A percentile compares a stretch with the other conserved stretches of the same genome.
These are phyloP conservation scores for Andinoacara biseriatus DNA, from an alignment of 2,113 vertebrate genomes.

Conservation along the genomic window DNA sequence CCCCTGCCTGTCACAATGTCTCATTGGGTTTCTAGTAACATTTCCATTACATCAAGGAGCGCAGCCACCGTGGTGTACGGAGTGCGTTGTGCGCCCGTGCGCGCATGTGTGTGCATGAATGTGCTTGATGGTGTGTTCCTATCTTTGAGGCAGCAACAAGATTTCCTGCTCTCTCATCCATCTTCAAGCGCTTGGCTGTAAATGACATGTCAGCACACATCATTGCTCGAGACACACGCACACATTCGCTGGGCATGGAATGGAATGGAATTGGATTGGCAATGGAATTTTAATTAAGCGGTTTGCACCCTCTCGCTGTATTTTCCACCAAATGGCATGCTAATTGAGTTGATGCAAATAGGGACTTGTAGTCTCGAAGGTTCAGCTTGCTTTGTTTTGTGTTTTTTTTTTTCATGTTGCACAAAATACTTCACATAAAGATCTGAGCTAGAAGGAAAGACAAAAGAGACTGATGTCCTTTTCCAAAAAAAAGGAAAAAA, in stretches of 20 bases:
- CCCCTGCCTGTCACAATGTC: slow-evolving; percentile 53
- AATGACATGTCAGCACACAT: slow-evolving; percentile 67
- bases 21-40: slow-evolving; percentile 51
- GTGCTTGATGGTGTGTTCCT: slow-evolving; percentile 42
- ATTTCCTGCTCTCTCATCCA: slow-evolving; percentile 68
- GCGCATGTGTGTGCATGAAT: slow-evolving; percentile 2
- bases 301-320: not conserved
- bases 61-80: slow-evolving; percentile 15
- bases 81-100: not conserved
- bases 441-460: not conserved
- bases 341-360: slow-evolving; percentile 70
- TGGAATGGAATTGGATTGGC: slow-evolving; percentile 45
- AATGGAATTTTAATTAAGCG: slow-evolving; percentile 68
- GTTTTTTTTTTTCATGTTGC: not conserved
- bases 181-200: slow-evolving; percentile 70
- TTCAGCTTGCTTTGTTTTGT: slow-evolving; percentile 23
- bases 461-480: not conserved
- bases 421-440: slow-evolving; percentile 8
- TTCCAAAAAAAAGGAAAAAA: not conserved
- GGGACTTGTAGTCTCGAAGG: slow-evolving; percentile 10
- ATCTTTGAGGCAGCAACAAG: slow-evolving; percentile 49
- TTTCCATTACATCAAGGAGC: slow-evolving; percentile 63
- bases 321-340: slow-evolving; percentile 34
- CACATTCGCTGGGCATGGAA: slow-evolving; percentile 28
- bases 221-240: slow-evolving; percentile 15